A percentile compares a stretch with the other conserved stretches of the same genome.
phyloP scores from a whole-genome alignment of 2,113 vertebrate genomes.

The Oreochromis tanganicae region DNA sequence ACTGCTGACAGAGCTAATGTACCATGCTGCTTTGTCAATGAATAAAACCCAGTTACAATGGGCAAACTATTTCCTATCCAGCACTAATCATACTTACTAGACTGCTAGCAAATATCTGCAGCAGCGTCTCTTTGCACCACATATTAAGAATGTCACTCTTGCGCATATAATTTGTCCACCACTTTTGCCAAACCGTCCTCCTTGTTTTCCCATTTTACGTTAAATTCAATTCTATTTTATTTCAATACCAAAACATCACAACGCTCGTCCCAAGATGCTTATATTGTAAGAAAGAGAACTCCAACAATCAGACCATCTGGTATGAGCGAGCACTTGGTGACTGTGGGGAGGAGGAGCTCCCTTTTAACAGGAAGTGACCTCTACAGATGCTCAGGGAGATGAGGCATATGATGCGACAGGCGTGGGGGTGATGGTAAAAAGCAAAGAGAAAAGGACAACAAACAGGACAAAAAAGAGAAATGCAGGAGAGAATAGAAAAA shows the following conservation, averaged over 20 bases:
- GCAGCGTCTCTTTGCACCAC: neutral
- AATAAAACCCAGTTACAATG: neutral
- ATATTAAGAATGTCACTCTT: neutral
- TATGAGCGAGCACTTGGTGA: neutral
- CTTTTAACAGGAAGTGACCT: neutral
- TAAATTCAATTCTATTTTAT: neutral
- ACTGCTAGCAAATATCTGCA: neutral
- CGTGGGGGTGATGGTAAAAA: neutral
- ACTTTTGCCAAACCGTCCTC: neutral
- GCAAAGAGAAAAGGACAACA: neutral
- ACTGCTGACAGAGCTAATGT: neutral
- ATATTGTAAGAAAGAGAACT: neutral
- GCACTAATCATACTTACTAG: neutral
- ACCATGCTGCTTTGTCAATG: neutral
- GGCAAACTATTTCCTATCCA: neutral
- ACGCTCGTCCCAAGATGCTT: neutral
- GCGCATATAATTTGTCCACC: neutral
- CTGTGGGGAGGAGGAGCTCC: neutral
- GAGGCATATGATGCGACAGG: neutral
- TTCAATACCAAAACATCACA: neutral
- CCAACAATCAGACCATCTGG: neutral
- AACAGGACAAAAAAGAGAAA: neutral
- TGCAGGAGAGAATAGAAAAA: neutral
- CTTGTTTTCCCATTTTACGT: neutral
- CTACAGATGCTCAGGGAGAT: neutral